Evolutionary conservation across 2,113 vertebrate species (phyloP), one percentile per base, ranked within the genome.

Genomic region (Bambusicola thoracicus): DNA sequence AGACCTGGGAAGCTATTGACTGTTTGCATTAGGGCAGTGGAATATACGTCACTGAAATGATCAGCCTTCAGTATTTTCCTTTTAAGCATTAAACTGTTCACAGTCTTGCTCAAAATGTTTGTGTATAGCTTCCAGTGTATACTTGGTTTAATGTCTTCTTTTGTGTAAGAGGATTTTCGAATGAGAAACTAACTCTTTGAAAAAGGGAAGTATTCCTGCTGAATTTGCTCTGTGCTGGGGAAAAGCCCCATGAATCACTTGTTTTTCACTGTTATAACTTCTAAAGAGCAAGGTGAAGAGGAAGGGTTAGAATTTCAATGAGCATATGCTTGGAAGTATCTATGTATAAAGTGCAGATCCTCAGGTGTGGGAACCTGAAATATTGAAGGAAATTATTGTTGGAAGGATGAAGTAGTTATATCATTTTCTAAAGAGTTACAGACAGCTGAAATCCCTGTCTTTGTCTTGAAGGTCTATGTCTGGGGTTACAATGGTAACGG

Each of bases 401-500:
- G 3, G 32, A 58, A 38, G 8, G 38, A 14, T 68, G 13, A 83
- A 73, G 18, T 10, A 38, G 19, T 41, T 27, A 2, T n/a, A n/a
- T n/a, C n/a, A n/a, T n/a, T 87, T 90, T 85, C 32, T 7, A 10
- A 58, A 34, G 18, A 38, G 48, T 27, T 2, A 8, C 46, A 63
- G 61, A 5, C 7, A 73, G 48, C 63, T 63, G 14, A 77, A 78
- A 34, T 67, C 8, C 40, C 11, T 78, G 38, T 87, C 24, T 95
- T 34, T 94, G 74, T 89, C 93, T 91, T 83, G 14, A 87, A 99
- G 99, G 98, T 99, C 69, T 99, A 99, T 34, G 99, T 99, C 24
- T 99, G 99, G 99, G 99, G 99, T 34, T 99, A 99, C 97, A 99
- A 99, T 84, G 99, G 99, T 72, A 99, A 99, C 1, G 99, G 99